These are phyloP conservation scores for Temnothorax unifasciatus DNA, from an alignment of 2,888 invertebrate genomes.

Conservation along the genomic window DNA sequence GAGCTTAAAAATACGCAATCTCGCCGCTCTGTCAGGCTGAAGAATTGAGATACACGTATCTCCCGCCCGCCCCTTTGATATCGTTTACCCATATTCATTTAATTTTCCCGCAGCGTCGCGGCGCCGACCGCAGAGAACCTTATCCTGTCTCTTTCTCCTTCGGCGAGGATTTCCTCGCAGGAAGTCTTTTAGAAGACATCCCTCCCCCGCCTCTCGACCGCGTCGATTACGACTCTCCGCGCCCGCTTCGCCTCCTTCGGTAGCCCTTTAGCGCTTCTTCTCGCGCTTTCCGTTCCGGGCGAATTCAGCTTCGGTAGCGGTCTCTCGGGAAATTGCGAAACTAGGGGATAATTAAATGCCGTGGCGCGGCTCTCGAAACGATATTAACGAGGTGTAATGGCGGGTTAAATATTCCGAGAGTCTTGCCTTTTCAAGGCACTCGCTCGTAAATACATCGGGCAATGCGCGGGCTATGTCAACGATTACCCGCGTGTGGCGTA, in stretches of 20 bases:
- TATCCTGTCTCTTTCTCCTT: constrained; percentile 31
- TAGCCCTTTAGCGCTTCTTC: constrained; percentile 20
- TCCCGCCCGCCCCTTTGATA: constrained; percentile 82
- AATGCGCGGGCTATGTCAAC: constrained; percentile 22
- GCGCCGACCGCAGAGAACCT: constrained; percentile 50
- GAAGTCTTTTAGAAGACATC: constrained; percentile 56
- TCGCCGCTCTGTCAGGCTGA: constrained; percentile 86
- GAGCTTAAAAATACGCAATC: constrained; percentile 86
- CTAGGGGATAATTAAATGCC: constrained; percentile 46
- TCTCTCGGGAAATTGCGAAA: constrained; percentile 43
- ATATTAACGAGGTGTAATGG: constrained; percentile 53
- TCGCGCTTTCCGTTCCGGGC: neutral
- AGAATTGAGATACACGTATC: constrained; percentile 86
- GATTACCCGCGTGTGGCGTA: constrained; percentile 8
- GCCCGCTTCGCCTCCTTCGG: constrained; percentile 14
- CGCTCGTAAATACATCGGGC: constrained; percentile 49
- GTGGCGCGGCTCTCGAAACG: constrained; percentile 44
- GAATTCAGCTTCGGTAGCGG: constrained; percentile 11
- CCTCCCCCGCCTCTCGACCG: neutral
- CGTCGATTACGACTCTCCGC: constrained; percentile 29
- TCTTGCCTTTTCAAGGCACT: constrained; percentile 42
- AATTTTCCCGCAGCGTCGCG: constrained; percentile 81
- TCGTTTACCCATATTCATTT: constrained; percentile 87
- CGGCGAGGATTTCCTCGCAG: constrained; percentile 45
- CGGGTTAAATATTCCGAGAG: constrained; percentile 41